These are phyloP conservation scores for Xyrauchen texanus DNA, from an alignment of 2,113 vertebrate genomes.

Conservation along the genomic window DNA sequence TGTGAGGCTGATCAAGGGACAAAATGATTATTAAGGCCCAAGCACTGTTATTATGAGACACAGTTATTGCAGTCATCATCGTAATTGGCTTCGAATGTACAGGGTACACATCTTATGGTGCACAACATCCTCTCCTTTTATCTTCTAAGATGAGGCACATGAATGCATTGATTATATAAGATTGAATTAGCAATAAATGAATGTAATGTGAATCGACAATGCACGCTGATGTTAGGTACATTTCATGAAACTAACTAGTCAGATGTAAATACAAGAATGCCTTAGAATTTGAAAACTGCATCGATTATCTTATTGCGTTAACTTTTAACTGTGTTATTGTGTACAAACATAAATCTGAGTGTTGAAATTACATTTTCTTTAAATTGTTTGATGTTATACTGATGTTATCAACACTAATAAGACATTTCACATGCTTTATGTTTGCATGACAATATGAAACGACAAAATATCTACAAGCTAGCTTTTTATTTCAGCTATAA, in stretches of 20 bases:
- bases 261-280: background rate
- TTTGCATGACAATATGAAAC: background rate
- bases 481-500: conserved; percentile 1
- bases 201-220: conserved; percentile 44
- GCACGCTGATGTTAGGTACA: conserved; percentile 45
- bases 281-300: background rate
- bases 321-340: conserved; percentile 46
- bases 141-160: conserved; percentile 43
- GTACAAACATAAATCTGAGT: background rate
- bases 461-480: background rate
- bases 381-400: background rate
- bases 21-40: conserved; percentile 66
- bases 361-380: background rate
- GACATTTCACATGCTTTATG: background rate
- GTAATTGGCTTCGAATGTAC: conserved; percentile 64
- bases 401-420: no score
- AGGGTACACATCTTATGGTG: conserved; percentile 44
- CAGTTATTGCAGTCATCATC: conserved; percentile 68
- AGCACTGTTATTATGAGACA: conserved; percentile 66
- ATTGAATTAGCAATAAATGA: conserved; percentile 46
- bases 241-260: conserved; percentile 4
- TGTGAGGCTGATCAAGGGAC: conserved; percentile 75
- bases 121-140: conserved; percentile 55
- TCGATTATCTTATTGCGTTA: conserved; percentile 3
- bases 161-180: conserved; percentile 42